Evolutionary conservation across 2,113 vertebrate genomes (phyloP), one percentile per base, ranked within the genome.

Genomic region (Hypomesus transpacificus): DNA sequence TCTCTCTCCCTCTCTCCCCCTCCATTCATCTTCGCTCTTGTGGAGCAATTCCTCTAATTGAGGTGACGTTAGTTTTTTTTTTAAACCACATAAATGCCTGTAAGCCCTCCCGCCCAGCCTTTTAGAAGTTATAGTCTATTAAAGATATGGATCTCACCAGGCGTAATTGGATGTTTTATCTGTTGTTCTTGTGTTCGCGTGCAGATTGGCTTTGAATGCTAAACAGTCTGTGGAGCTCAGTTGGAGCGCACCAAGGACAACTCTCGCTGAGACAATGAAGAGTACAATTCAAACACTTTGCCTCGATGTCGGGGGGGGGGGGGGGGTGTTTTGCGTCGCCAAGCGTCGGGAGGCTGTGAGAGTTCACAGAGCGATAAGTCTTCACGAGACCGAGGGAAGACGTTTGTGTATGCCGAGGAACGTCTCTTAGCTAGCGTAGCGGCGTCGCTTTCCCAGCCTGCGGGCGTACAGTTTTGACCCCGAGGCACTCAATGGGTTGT

Each of bases 71-170:
- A 14, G 60, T 16, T 63, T 31, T 63, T 31, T 63, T 18, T 63
- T 18, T 18, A 63, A 17, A 34, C 28, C 28, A 1, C 26, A 63
- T 63, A 63, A 63, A 63, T 63, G 60, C 22, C 61, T 17, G 4
- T 11, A 28, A 63, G 61, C 26, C 1, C 61, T 20, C 28, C 28
- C 61, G 31, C 31, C 18, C 34, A 17, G 9, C 39, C 16, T 18
- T 63, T 63, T 31, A 16, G 28, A 26, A 34, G 61, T 63, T 34
- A 34, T 34, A 34, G 61, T 63, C 28, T 63, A n/a, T 63, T 63
- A 63, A 34, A 63, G 61, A 63, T 34, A 63, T n/a, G 59, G 61
- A 63, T 63, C 26, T 34, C 17, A 31, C 26, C 28, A 34, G 61
- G 22, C 16, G 16, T 34, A 63, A 63, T 63, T 28, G 28, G 16